Percentiles rank a stretch among this genome's conserved stretches.
Evolutionary conservation across 2,888 invertebrate genomes (phyloP).

Genomic region (Sarcophaga subvicina): DNA sequence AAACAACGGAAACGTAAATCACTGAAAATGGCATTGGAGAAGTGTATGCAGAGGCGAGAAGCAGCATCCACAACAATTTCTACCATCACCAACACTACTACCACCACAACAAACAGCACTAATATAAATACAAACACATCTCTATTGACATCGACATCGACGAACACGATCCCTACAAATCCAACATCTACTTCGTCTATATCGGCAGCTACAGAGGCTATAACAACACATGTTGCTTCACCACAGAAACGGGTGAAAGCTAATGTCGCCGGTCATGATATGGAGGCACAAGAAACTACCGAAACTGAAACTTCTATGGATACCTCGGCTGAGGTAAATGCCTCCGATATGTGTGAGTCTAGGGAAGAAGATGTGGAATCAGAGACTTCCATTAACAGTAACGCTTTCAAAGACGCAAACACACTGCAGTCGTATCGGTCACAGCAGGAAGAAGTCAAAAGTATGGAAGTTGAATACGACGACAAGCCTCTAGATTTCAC

Average conservation of each 20-base stretch:
- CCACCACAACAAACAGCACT: constrained; percentile 36
- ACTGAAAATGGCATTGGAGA: constrained; percentile 79
- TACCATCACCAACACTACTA: constrained; percentile 3
- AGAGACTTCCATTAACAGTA: constrained; percentile 49
- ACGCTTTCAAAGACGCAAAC: constrained; percentile 19
- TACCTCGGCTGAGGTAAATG: constrained; percentile 69
- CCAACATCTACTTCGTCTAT: constrained; percentile 38
- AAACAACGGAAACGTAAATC: constrained; percentile 80
- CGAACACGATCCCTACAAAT: constrained; percentile 54
- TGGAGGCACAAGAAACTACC: constrained; percentile 73
- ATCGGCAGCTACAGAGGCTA: constrained; percentile 48
- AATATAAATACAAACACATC: constrained; percentile 41
- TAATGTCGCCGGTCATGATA: constrained; percentile 39
- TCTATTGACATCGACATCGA: constrained; percentile 43
- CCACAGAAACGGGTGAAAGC: constrained; percentile 26
- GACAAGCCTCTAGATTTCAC: constrained; percentile 72
- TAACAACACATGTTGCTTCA: constrained; percentile 34
- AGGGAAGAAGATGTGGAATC: constrained; percentile 45
- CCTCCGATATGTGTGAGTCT: constrained; percentile 61
- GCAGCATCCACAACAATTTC: constrained; percentile 73
- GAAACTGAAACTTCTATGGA: constrained; percentile 75
- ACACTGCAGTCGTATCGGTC: constrained; percentile 10
- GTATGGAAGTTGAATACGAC: constrained; percentile 36
- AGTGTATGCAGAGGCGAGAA: constrained; percentile 79
- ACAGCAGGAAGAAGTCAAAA: constrained; percentile 22